Base-by-base conservation (phyloP, 2,113 vertebrate species). In the Sprattus sprattus region DNA sequence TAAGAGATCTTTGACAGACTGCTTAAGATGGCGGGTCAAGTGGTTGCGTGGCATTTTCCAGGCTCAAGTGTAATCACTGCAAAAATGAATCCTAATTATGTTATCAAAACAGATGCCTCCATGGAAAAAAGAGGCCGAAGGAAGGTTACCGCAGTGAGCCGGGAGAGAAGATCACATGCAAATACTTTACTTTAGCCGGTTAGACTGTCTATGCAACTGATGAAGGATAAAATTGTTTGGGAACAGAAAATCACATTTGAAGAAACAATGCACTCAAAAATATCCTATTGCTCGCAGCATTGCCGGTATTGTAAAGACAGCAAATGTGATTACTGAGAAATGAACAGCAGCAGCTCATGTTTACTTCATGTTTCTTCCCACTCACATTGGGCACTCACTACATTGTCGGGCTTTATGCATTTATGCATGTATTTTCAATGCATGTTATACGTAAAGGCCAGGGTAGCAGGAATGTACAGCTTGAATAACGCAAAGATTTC, bases 81-180 rank as follows among this genome's bases (percentile, higher is more conserved):
- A 3, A 47, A 88, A 90, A 88, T 83, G 6, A 86, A 85, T 84
- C 78, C 85, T 88, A 82, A 89, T 88, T 88, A 87, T 81, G 75
- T 82, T 85, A 86, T 57, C 47, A 28, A 82, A 84, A 64, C 80
- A 87, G 81, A 71, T 85, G 78, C 75, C 50, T 86, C 50, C 8
- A 39, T 75, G 18, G 71, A 82, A 83, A 82, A 78, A 11, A 3
- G 82, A 83, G 83, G 71, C 85, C 57, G 15, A 2, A 32, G 25
- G 28, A 78, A 39, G 71, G 71, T 78, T 78, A 39, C 13, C 4
- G 11, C 2, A 45, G n/a, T 44, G 32, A 16, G 46, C 28, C 2
- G 16, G 28, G 16, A n/a, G 84, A 2, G 28, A 52, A 25, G 71
- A 85, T 78, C 71, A 78, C 25, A 78, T 78, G 32, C 71, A 16